These are phyloP conservation scores for Pangasius larnaudii DNA, from an alignment of 2,797 vertebrate genomes.

Conservation along the genomic window DNA sequence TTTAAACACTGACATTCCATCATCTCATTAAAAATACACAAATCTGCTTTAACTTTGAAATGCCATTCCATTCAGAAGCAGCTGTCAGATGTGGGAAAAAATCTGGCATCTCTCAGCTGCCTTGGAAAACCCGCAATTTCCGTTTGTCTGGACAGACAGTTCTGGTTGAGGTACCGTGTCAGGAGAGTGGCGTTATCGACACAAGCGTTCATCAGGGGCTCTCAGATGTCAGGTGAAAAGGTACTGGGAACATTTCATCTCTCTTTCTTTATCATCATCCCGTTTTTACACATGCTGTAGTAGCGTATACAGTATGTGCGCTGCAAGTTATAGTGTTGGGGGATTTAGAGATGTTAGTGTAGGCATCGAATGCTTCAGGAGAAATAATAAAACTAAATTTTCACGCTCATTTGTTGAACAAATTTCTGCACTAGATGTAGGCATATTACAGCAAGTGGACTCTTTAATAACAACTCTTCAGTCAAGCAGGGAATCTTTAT, in stretches of 20 bases:
- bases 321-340: neutral
- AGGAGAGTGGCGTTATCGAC: slow-evolving; percentile 11
- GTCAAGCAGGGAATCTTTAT: neutral
- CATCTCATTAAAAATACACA: slow-evolving; percentile 8
- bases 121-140: slow-evolving; percentile 29
- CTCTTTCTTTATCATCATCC: neutral
- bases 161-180: slow-evolving; percentile 17
- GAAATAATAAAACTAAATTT: neutral
- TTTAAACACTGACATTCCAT: neutral
- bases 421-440: neutral
- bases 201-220: slow-evolving; percentile 5
- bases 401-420: neutral
- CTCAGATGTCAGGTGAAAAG: slow-evolving; percentile 12
- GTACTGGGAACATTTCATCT: neutral
- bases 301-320: neutral
- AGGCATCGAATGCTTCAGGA: neutral
- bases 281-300: neutral
- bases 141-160: slow-evolving; percentile 8
- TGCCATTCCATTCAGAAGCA: slow-evolving; percentile 20
- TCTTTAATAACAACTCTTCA: slow-evolving; percentile 1
- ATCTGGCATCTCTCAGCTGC: slow-evolving; percentile 7
- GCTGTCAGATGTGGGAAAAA: slow-evolving; percentile 37
- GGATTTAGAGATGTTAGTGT: neutral
- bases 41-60: slow-evolving; percentile 15
- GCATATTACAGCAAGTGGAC: neutral